phyloP scores from a whole-genome alignment of 2,113 vertebrate genomes.

The Narcine bancroftii region DNA sequence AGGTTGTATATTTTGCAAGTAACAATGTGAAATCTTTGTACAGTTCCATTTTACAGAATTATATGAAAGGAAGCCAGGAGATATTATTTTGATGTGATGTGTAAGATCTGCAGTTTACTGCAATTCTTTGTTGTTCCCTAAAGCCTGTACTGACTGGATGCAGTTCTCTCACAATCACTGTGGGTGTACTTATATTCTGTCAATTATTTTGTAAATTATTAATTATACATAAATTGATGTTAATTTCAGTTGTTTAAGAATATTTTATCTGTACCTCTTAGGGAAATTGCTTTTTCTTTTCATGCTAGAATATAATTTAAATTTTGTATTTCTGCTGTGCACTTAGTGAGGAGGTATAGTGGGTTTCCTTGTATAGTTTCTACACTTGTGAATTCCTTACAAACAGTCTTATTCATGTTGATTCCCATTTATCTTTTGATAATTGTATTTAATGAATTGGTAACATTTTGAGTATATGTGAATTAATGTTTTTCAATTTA shows the following conservation, averaged over 20 bases:
- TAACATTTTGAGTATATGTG: conserved; percentile 71
- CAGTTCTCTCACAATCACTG: conserved; percentile 54
- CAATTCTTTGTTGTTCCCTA: conserved; percentile 52
- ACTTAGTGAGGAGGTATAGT: conserved; percentile 46
- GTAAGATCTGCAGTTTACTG: conserved; percentile 31
- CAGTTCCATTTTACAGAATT: conserved; percentile 47
- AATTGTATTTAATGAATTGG: conserved; percentile 66
- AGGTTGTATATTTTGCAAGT: conserved; percentile 58
- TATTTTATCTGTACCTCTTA: conserved; percentile 62
- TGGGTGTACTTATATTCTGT: conserved; percentile 43
- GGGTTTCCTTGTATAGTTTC: conserved; percentile 63
- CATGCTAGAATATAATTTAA: conserved; percentile 43
- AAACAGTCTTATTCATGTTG: conserved; percentile 74
- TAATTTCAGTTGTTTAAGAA: conserved; percentile 63
- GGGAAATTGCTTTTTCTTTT: conserved; percentile 60
- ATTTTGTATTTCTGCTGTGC: conserved; percentile 37
- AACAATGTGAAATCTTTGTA: conserved; percentile 37
- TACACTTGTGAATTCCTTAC: conserved; percentile 69
- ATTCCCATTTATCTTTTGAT: conserved; percentile 57
- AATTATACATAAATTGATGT: conserved; percentile 57
- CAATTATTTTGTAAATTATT: conserved; percentile 60
- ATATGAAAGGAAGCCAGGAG: conserved; percentile 50
- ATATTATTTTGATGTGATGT: conserved; percentile 53
- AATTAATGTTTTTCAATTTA: conserved; percentile 66
- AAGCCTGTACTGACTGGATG: conserved; percentile 56